phyloP scores from a whole-genome alignment of 2,113 vertebrate species.

The Trematomus loennbergii region DNA sequence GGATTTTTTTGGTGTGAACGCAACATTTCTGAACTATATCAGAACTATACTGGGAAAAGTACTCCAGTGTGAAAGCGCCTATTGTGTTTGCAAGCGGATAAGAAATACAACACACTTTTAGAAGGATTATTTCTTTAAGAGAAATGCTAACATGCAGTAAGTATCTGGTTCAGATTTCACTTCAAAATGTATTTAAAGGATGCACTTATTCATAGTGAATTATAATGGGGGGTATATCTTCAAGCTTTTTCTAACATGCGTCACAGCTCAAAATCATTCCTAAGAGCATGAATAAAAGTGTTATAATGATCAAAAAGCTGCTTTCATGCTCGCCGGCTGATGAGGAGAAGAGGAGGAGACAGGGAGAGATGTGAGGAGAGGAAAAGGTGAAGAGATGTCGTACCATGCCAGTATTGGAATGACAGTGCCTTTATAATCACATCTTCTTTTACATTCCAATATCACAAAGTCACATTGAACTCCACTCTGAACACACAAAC shows the following conservation, averaged over 20 bases:
- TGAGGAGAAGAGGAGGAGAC: conserved; percentile 12
- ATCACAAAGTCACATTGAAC: not conserved
- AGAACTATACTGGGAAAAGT: too few species aligned
- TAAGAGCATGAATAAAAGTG: not conserved
- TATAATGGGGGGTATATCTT: not conserved
- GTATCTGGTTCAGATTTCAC: not conserved
- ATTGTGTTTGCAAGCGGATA: not conserved
- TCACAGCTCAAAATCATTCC: conserved; percentile 25
- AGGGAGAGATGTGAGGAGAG: not conserved
- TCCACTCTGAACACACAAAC: conserved; percentile 8
- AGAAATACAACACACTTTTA: not conserved
- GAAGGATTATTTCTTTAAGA: not conserved
- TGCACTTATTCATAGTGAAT: too few species aligned
- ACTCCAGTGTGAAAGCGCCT: too few species aligned
- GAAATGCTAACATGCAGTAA: not conserved
- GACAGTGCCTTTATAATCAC: conserved; percentile 22
- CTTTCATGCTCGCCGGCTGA: conserved; percentile 59
- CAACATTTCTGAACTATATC: too few species aligned
- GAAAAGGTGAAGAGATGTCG: conserved; percentile 45
- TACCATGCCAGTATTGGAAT: conserved; percentile 46
- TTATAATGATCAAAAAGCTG: not conserved
- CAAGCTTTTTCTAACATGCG: conserved; percentile 45
- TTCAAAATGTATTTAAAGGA: not conserved
- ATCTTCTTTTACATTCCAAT: too few species aligned
- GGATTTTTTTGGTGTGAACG: too few species aligned